Evolutionary conservation across 2,888 invertebrate genomes (phyloP), one percentile per base, ranked within the genome.

Genomic region (Mayetiola destructor): DNA sequence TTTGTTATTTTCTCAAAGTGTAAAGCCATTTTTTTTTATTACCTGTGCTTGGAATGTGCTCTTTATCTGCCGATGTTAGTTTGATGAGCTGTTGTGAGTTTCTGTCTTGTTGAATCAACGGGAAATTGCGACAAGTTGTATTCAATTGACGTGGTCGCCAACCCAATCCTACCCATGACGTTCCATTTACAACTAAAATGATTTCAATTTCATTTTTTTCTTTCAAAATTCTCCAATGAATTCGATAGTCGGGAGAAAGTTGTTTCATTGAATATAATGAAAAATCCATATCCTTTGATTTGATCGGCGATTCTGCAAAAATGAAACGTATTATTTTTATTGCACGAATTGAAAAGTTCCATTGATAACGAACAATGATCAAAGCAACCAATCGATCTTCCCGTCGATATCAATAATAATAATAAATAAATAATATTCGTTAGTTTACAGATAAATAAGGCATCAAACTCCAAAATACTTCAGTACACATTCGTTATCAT

Each of bases 171-270:
- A 83, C 84, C 75, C 91, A 96, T 14, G 90, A 87, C 1, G 86
- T 85, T 2, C 90, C 83, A 63, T 92, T 90, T n/a, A 87, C 90
- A 54, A 85, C 80, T 73, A 94, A 79, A 0, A 93, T 80, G 23
- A 92, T 77, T 70, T 95, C 95, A 27, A 95, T 75, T 73, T 95
- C 94, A n/a, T 80, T 79, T 32, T 82, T 80, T 59, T 89, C 88
- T 65, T 83, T 81, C 52, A 94, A 67, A 39, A 94, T 79, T 56
- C 87, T 77, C 91, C 93, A 94, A 73, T 87, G 90, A 59, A 95
- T 74, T 30, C 79, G 78, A 70, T 86, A 85, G 60, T 84, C 80
- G 14, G 84, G 80, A 3, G 86, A 85, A 30, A 93, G 72, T 61
- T 83, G 79, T 56, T 78, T 79, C 66, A 79, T 80, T 48, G 80